These are phyloP conservation scores for Cryptus viduatorius DNA, from an alignment of 2,888 invertebrate genomes.

Conservation along the genomic window DNA sequence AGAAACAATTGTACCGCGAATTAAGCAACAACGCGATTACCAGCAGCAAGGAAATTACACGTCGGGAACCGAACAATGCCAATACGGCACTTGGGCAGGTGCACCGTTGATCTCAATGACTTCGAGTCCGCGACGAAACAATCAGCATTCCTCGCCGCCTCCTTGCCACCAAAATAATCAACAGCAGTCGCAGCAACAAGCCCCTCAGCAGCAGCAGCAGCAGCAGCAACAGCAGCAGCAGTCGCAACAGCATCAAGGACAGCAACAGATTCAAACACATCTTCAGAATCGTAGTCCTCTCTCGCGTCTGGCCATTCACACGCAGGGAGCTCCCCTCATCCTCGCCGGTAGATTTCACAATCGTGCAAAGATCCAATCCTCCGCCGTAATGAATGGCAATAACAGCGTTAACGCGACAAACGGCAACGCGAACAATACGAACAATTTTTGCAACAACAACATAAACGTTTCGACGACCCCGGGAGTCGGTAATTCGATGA, in stretches of 20 bases:
- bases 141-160: slow-evolving; percentile 78
- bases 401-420: slow-evolving; percentile 54
- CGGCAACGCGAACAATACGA: slow-evolving; percentile 64
- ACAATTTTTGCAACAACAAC: slow-evolving; percentile 80
- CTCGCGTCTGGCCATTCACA: slow-evolving; percentile 92
- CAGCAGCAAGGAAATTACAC: slow-evolving; percentile 66
- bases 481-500: slow-evolving; percentile 61
- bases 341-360: slow-evolving; percentile 88
- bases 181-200: slow-evolving; percentile 65
- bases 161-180: slow-evolving; percentile 73
- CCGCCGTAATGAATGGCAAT: slow-evolving; percentile 68
- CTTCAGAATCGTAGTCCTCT: slow-evolving; percentile 86
- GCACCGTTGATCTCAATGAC: slow-evolving; percentile 93
- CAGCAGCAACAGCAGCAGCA: slow-evolving; percentile 69
- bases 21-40: slow-evolving; percentile 69
- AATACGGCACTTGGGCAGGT: slow-evolving; percentile 90
- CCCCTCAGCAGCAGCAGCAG: slow-evolving; percentile 70
- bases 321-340: slow-evolving; percentile 94
- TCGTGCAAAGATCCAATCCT: slow-evolving; percentile 85
- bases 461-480: slow-evolving; percentile 66
- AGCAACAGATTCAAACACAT: slow-evolving; percentile 72
- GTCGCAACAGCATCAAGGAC: slow-evolving; percentile 64
- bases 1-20: slow-evolving; percentile 59
- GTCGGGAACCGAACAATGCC: slow-evolving; percentile 74
- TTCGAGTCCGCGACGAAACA: slow-evolving; percentile 86